A percentile compares a stretch with the other conserved stretches of the same genome.
Evolutionary conservation across 2,888 invertebrate species (phyloP).

Genomic region (Polymixis lichenea): DNA sequence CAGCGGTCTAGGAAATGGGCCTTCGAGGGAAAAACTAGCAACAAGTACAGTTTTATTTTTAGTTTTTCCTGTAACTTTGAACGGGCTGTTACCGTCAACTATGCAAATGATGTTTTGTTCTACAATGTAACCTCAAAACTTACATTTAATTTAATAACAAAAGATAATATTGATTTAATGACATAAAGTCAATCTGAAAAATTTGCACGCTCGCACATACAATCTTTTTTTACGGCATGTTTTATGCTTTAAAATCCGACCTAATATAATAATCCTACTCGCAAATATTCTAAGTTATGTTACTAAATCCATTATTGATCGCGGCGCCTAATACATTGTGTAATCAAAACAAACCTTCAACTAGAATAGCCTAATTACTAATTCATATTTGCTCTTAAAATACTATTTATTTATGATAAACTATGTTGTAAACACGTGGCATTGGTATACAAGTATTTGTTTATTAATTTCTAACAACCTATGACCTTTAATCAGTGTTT

Average conservation of each 20-base stretch:
- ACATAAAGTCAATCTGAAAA: neutral
- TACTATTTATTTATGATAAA: constrained; percentile 51
- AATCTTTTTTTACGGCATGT: neutral
- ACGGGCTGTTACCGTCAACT: neutral
- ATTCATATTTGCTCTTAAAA: constrained; percentile 53
- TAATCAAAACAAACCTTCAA: constrained; percentile 53
- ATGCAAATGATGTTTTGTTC: neutral
- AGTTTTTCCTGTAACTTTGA: neutral
- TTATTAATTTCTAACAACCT: constrained; percentile 41
- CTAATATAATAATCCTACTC: neutral
- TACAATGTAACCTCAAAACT: neutral
- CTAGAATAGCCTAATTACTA: constrained; percentile 43
- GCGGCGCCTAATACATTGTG: constrained; percentile 40
- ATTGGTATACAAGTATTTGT: constrained; percentile 38
- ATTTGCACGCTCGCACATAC: neutral
- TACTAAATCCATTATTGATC: constrained; percentile 21
- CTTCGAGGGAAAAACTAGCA: neutral
- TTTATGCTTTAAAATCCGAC: neutral
- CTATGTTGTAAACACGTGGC: constrained; percentile 30
- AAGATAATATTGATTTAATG: neutral
- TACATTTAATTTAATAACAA: neutral
- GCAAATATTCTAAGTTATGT: neutral
- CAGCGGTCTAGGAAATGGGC: neutral
- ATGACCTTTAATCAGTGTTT: constrained; percentile 28
- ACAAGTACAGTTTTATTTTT: neutral